Percentiles rank a stretch among this genome's conserved stretches.
Evolutionary conservation across 2,888 invertebrate species (phyloP).

Genomic region (Ochropleura plecta): DNA sequence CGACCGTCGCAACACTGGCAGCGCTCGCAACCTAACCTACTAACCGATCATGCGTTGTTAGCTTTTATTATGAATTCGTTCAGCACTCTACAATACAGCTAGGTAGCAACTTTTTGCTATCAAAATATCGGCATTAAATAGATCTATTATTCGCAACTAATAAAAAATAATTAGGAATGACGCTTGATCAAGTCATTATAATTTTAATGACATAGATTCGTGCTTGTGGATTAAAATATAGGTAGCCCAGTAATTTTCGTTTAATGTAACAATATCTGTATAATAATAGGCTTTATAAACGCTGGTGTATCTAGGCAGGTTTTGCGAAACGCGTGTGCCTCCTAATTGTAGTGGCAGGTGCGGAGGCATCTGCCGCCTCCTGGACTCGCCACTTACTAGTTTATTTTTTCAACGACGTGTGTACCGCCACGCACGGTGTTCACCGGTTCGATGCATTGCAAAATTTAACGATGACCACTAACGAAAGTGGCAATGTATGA

Average conservation of each 20-base stretch:
- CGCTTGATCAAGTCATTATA: background rate
- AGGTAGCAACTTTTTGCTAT: conserved; percentile 19
- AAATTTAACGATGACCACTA: conserved; percentile 69
- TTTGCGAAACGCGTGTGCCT: conserved; percentile 81
- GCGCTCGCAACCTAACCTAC: conserved; percentile 63
- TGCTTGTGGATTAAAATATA: conserved; percentile 14
- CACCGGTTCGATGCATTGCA: conserved; percentile 70
- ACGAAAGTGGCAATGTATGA: conserved; percentile 78
- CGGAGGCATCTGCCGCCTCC: conserved; percentile 85
- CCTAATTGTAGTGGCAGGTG: conserved; percentile 88
- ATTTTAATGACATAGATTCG: conserved; percentile 18
- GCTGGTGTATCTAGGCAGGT: conserved; percentile 65
- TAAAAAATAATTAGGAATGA: conserved; percentile 19
- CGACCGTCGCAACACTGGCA: conserved; percentile 58
- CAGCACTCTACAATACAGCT: conserved; percentile 43
- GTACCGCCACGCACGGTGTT: conserved; percentile 68
- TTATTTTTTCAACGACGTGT: conserved; percentile 77
- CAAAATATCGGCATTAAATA: conserved; percentile 25
- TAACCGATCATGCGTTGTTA: conserved; percentile 64
- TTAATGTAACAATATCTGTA: conserved; percentile 37
- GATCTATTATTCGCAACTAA: conserved; percentile 3
- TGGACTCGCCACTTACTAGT: conserved; percentile 81
- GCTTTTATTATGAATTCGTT: conserved; percentile 56
- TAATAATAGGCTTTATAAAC: conserved; percentile 61
- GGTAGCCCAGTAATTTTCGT: conserved; percentile 30